These are phyloP conservation scores for Trachelus iudaicus DNA, from an alignment of 2,888 invertebrate genomes.

Conservation along the genomic window DNA sequence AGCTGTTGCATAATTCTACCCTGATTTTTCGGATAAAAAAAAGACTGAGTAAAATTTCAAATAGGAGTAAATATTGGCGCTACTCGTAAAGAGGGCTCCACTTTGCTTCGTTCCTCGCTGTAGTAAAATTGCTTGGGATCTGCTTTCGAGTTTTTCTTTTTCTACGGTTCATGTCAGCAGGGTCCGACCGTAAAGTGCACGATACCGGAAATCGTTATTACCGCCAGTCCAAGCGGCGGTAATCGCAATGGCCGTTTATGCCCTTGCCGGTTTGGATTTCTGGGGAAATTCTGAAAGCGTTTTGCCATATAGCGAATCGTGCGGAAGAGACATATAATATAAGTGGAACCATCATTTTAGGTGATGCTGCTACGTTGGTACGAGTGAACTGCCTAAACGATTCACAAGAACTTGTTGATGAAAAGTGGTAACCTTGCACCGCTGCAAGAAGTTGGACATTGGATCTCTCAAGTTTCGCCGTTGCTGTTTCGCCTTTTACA, in stretches of 20 bases:
- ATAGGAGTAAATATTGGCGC: background rate
- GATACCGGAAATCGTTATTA: slow-evolving; percentile 4
- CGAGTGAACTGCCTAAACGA: background rate
- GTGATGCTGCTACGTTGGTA: background rate
- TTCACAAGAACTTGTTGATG: background rate
- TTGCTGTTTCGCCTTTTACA: background rate
- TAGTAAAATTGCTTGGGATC: background rate
- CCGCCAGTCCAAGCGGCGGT: background rate
- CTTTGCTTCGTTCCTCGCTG: background rate
- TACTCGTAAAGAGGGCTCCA: background rate
- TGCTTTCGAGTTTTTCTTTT: background rate
- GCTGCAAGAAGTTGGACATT: background rate
- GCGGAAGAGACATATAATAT: background rate
- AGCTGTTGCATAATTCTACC: background rate
- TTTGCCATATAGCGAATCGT: background rate
- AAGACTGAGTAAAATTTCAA: background rate
- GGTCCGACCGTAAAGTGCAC: background rate
- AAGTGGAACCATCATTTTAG: background rate
- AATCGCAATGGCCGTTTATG: background rate
- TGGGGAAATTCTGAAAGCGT: background rate
- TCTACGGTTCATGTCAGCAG: background rate
- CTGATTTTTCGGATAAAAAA: background rate
- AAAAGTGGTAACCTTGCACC: background rate
- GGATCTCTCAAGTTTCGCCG: background rate
- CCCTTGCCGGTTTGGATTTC: background rate